Percentiles rank a stretch among this genome's conserved stretches.
Evolutionary conservation across 2,888 invertebrate species (phyloP).

Genomic region (Listrodromus nycthemerus): DNA sequence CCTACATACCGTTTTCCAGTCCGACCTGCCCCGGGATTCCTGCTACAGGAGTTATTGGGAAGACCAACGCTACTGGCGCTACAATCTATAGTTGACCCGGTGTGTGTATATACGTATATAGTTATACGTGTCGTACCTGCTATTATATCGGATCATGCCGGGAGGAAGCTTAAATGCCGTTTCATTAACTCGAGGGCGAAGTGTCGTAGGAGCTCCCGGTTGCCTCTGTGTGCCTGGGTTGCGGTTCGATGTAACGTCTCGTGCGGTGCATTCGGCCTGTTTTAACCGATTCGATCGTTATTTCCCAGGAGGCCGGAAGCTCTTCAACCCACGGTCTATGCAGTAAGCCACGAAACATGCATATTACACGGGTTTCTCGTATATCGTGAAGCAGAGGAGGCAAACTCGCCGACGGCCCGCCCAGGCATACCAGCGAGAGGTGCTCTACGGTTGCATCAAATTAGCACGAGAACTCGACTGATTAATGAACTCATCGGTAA

Average conservation of each 20-base stretch:
- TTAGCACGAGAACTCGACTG: slow-evolving; percentile 67
- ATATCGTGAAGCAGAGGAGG: slow-evolving; percentile 37
- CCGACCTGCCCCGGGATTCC: slow-evolving; percentile 34
- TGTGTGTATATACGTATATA: slow-evolving; percentile 1
- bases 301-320: slow-evolving; percentile 56
- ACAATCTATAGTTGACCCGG: neutral
- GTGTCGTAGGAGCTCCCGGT: neutral
- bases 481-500: slow-evolving; percentile 70
- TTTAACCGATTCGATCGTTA: slow-evolving; percentile 65
- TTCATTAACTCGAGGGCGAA: slow-evolving; percentile 59
- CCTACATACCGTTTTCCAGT: slow-evolving; percentile 43
- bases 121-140: neutral
- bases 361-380: slow-evolving; percentile 56
- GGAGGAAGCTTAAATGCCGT: slow-evolving; percentile 60
- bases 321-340: slow-evolving; percentile 8
- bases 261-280: slow-evolving; percentile 53
- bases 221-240: slow-evolving; percentile 1
- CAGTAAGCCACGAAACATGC: slow-evolving; percentile 57
- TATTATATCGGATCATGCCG: slow-evolving; percentile 43
- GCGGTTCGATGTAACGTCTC: slow-evolving; percentile 51
- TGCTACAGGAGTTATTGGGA: slow-evolving; percentile 40
- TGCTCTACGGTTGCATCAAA: slow-evolving; percentile 59
- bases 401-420: slow-evolving; percentile 47
- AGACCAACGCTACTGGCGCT: slow-evolving; percentile 9
- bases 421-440: slow-evolving; percentile 26